Base-by-base conservation (phyloP, 2,888 invertebrate genomes). In the Polia nebulosa region DNA sequence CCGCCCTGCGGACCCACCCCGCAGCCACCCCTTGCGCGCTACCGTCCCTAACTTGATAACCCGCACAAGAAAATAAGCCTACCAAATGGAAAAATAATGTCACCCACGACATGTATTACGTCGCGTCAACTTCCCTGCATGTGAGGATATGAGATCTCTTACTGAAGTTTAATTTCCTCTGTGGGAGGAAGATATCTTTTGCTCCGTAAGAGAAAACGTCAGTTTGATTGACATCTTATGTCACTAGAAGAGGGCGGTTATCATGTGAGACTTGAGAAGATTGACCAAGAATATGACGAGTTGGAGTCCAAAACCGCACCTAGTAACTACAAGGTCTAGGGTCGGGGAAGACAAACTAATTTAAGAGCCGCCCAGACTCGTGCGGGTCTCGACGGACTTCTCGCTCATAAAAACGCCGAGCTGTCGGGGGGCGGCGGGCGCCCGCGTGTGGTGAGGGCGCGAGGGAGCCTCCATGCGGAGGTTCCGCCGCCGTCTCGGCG, bases 401-500 rank as follows among this genome's bases (percentile, higher is more conserved):
- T 91, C 88, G 90, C 90, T 92, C 94, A 93, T 94, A 95, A 95
- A 95, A 95, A 93, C 91, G 89, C 85, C 88, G 88, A 91, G 90
- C 90, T 86, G 90, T 86, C 78, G 90, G 86, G 89, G 90, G 91
- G 91, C 85, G 90, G 86, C 87, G 90, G 94, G 93, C 84, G 92
- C 89, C 79, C 81, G 85, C 84, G 87, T 88, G 89, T 92, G 85
- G 87, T 87, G 92, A 89, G 92, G 85, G 85, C 84, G 79, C 58
- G 78, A 80, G 81, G 93, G 91, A 91, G 93, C 92, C 87, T 90
- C 93, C 94, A 94, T 95, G 95, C 95, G 93, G 95, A 92, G 95
- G 95, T 94, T 92, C 94, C 92, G 90, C 94, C 94, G 94, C 94
- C 94, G 95, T 95, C 95, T 95, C 95, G 95, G 95, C 95, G 95